Percentiles rank a stretch among this genome's conserved stretches.
Conservation (phyloP, 2,113 vertebrate genomes). For the Dunckerocampus dactyliophorus region DNA sequence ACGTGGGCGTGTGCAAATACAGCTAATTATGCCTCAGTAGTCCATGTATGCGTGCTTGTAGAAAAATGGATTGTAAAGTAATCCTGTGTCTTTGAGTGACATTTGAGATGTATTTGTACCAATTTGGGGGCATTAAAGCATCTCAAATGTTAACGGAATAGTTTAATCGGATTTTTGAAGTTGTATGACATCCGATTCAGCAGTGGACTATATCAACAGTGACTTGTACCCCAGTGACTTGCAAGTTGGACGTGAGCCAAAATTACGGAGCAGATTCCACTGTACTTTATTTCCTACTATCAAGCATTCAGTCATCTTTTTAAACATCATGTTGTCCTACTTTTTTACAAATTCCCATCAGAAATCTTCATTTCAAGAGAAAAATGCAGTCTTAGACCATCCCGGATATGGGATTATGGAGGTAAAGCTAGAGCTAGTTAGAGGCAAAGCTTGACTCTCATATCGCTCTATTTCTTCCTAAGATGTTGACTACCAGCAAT, state of each 20-base stretch:
- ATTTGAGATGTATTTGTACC: too few relatives aligned
- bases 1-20: constrained; percentile 12
- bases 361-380: constrained; percentile 50
- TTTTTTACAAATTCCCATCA: constrained; percentile 37
- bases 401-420: constrained; percentile 69
- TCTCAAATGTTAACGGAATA: too few relatives aligned
- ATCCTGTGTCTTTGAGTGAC: too few relatives aligned
- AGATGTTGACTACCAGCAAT: constrained; percentile 74
- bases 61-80: constrained; percentile 1
- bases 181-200: too few relatives aligned
- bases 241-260: too few relatives aligned
- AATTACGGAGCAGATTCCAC: not conserved
- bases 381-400: constrained; percentile 47
- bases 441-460: constrained; percentile 68
- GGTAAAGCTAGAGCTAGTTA: constrained; percentile 64
- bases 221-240: too few relatives aligned
- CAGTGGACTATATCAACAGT: too few relatives aligned
- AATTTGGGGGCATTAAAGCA: too few relatives aligned
- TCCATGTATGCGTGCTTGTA: not conserved
- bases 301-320: constrained; percentile 41
- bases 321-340: constrained; percentile 4
- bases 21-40: not conserved
- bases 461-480: constrained; percentile 73
- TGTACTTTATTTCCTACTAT: constrained; percentile 34
- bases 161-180: too few relatives aligned